A percentile compares a stretch with the other conserved stretches of the same genome.
phyloP scores from a whole-genome alignment of 2,888 invertebrate genomes.

The Orgyia antiqua region DNA sequence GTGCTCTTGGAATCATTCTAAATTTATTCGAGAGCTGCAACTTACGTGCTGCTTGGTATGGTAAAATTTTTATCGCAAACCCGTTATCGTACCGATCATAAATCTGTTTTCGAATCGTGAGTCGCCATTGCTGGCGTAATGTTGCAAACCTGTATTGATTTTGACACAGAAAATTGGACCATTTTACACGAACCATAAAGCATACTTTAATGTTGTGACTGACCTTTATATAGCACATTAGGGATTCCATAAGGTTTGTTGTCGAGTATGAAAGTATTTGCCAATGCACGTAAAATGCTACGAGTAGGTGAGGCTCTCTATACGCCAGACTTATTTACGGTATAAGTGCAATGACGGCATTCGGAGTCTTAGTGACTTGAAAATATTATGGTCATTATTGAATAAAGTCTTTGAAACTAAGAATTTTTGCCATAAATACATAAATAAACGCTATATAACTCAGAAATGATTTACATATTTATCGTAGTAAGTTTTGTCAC shows the following conservation, averaged over 20 bases:
- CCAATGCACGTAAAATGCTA: slow-evolving; percentile 75
- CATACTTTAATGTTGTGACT: slow-evolving; percentile 45
- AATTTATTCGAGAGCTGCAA: slow-evolving; percentile 27
- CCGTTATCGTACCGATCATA: slow-evolving; percentile 77
- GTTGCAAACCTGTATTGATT: slow-evolving; percentile 47
- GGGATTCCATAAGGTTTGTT: slow-evolving; percentile 51
- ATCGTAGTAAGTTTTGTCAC: too few species aligned
- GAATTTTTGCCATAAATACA: too few species aligned
- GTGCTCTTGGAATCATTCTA: slow-evolving; percentile 22
- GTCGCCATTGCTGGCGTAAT: slow-evolving; percentile 54
- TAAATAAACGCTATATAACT: too few species aligned
- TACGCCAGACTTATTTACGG: slow-evolving; percentile 73
- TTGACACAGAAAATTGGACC: slow-evolving; percentile 46
- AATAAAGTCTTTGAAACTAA: slow-evolving; percentile 26
- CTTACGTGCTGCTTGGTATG: slow-evolving; percentile 49
- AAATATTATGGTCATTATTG: slow-evolving; percentile 31
- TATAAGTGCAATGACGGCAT: slow-evolving; percentile 36
- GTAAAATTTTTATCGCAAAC: slow-evolving; percentile 73
- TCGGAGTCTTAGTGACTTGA: slow-evolving; percentile 25
- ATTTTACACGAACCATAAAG: slow-evolving; percentile 48
- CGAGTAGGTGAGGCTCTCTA: slow-evolving; percentile 68
- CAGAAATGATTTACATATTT: too few species aligned
- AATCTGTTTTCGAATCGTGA: slow-evolving; percentile 77
- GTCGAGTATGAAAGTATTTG: slow-evolving; percentile 75
- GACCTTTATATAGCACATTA: slow-evolving; percentile 54